Percentiles rank a stretch among this genome's conserved stretches.
phyloP scores from a whole-genome alignment of 2,888 invertebrate species.

The Troilus luridus region DNA sequence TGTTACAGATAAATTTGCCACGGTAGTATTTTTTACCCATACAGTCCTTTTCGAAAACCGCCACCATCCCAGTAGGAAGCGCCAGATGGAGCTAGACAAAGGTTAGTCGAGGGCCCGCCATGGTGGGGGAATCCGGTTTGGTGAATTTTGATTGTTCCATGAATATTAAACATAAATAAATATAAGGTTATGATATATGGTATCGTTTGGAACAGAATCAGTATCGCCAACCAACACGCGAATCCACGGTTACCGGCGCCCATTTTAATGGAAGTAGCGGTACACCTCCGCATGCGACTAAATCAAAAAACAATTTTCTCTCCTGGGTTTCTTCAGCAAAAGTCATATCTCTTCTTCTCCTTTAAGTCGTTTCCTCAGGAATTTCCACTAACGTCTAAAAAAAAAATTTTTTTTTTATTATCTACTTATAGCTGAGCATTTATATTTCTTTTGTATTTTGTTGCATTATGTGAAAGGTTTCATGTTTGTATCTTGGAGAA shows the following conservation, averaged over 20 bases:
- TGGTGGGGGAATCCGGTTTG: constrained; percentile 25
- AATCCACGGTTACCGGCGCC: background rate
- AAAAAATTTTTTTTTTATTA: background rate
- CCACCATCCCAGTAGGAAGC: background rate
- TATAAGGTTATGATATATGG: background rate
- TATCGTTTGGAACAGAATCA: background rate
- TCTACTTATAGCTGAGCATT: background rate
- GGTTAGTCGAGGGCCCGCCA: background rate
- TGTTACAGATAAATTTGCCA: constrained; percentile 34
- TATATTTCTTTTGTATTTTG: background rate
- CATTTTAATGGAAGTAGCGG: constrained; percentile 35
- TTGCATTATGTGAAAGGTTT: background rate
- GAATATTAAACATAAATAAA: constrained; percentile 40
- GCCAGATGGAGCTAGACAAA: background rate
- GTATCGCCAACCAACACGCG: background rate
- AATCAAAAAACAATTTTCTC: constrained; percentile 47
- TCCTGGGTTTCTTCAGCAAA: background rate
- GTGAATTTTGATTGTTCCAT: constrained; percentile 45
- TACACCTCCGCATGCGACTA: background rate
- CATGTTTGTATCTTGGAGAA: no score
- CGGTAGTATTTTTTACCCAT: background rate
- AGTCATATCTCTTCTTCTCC: constrained; percentile 1
- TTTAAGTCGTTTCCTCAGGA: background rate
- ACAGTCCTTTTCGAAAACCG: background rate
- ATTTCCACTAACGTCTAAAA: background rate